Evolutionary conservation across 2,113 vertebrate genomes (phyloP), one percentile per base, ranked within the genome.

Genomic region (Erythrocercus mccallii): DNA sequence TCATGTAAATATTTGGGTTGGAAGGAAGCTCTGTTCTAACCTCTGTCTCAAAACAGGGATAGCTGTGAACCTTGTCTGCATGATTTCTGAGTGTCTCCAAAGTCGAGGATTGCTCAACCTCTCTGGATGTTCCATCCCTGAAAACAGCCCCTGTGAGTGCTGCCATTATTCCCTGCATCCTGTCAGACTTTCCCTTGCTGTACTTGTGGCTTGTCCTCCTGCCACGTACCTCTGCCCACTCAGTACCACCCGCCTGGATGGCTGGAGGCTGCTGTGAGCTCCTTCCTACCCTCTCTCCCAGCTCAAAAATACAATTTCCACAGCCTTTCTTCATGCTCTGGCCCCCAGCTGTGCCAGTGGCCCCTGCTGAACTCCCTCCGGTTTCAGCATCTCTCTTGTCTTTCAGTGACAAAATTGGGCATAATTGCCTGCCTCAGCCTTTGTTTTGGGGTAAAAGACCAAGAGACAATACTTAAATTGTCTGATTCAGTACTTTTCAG

Each of bases 1-100:
- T 83, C 38, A 1, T 57, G n/a, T 86, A 95, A 96, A 94, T 94
- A 92, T 95, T 94, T 94, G 76, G 54, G 16, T 86, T 94, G 92
- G 86, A 88, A 80, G 58, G 64, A 69, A 83, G 64, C 58, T 80
- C 70, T 40, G 82, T 20, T 62, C 23, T 77, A 73, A 85, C 71
- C 70, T 81, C 58, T 6, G 5, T 35, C 76, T 88, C 82, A 37
- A 72, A 77, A 70, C 66, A 90, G 44, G 70, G 33, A 30, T 9
- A 13, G 40, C 42, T 82, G 18, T 5, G 3, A 86, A 70, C 62
- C 54, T 72, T 50, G 66, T 33, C 85, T 9, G 4, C 24, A 8
- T 48, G n/a, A 44, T 30, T 69, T 76, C 76, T 60, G 57, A 45
- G 73, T 14, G 54, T 76, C 45, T 82, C 48, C 50, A 17, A 60